These are phyloP conservation scores for Trachelus tabidus DNA, from an alignment of 2,888 invertebrate genomes.

Conservation along the genomic window DNA sequence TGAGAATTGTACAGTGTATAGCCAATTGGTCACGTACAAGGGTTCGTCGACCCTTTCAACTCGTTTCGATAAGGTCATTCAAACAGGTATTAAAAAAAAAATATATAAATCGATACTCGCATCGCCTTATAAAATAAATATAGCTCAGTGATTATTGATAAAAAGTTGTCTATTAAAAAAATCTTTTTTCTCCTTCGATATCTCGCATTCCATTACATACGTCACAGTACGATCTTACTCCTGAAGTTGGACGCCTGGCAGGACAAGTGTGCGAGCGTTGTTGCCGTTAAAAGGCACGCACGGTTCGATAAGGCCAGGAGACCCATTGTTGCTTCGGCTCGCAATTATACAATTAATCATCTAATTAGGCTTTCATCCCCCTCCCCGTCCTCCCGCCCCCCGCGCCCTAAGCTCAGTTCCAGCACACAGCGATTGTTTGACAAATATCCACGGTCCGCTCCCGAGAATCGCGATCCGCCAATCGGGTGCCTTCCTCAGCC, in stretches of 20 bases:
- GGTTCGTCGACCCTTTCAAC: background rate
- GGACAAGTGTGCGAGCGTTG: constrained; percentile 29
- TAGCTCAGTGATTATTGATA: background rate
- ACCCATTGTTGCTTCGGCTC: constrained; percentile 39
- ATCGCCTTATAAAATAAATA: background rate
- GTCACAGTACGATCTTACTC: background rate
- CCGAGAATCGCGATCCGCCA: constrained; percentile 26
- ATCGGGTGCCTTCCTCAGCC: background rate
- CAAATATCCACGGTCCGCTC: constrained; percentile 40
- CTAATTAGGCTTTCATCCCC: constrained; percentile 52
- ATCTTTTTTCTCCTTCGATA: background rate
- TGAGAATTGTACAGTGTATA: background rate
- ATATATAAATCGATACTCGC: background rate
- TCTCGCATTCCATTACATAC: background rate
- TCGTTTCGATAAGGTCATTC: background rate
- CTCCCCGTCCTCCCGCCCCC: constrained; percentile 15
- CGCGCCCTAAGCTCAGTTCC: constrained; percentile 24
- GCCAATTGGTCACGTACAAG: background rate
- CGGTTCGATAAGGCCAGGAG: constrained; percentile 44
- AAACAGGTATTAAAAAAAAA: background rate
- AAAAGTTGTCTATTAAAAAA: background rate
- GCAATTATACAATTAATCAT: constrained; percentile 59
- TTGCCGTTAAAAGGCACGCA: constrained; percentile 40
- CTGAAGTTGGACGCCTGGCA: constrained; percentile 10
- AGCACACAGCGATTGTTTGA: constrained; percentile 37